Conservation (phyloP, 2,797 vertebrate genomes). For the Poecilia wingei region DNA sequence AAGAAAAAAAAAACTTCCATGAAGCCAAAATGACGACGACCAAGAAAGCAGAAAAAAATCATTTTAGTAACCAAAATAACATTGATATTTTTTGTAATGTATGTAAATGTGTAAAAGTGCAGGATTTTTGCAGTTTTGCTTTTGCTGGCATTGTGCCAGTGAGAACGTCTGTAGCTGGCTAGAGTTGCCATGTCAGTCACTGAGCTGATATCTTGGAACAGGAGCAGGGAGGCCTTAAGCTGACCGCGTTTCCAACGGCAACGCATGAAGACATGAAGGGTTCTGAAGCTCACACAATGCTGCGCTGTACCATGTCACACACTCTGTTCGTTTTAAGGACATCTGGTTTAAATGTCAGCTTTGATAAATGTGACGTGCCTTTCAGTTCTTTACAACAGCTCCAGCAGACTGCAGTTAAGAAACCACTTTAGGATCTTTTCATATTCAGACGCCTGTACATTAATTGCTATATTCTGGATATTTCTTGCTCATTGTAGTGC, state of each 20-base stretch:
- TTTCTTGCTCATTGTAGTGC: conserved; percentile 32
- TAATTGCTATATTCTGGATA: conserved; percentile 36
- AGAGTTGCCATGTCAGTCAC: conserved; percentile 17
- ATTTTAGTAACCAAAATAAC: conserved; percentile 12
- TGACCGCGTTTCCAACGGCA: conserved; percentile 23
- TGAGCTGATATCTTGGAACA: conserved; percentile 33
- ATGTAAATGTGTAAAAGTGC: conserved; percentile 11
- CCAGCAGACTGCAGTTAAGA: conserved; percentile 35
- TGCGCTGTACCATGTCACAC: conserved; percentile 37
- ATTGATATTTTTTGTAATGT: conserved; percentile 11
- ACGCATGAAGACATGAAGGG: background rate
- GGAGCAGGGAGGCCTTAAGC: conserved; percentile 69
- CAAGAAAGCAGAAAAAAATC: background rate
- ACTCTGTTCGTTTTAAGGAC: conserved; percentile 30
- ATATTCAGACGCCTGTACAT: conserved; percentile 57
- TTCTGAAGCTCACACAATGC: conserved; percentile 18
- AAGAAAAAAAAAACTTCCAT: background rate
- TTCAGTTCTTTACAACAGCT: conserved; percentile 59
- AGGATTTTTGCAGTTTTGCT: conserved; percentile 26
- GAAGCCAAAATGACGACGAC: background rate
- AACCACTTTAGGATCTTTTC: conserved; percentile 32
- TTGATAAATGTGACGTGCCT: conserved; percentile 75
- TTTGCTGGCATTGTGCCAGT: conserved; percentile 7
- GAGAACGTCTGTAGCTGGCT: conserved; percentile 14
- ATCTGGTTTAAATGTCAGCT: conserved; percentile 61